These are phyloP conservation scores for Varroa destructor DNA, from an alignment of 1,140 invertebrate species.

Conservation along the genomic window DNA sequence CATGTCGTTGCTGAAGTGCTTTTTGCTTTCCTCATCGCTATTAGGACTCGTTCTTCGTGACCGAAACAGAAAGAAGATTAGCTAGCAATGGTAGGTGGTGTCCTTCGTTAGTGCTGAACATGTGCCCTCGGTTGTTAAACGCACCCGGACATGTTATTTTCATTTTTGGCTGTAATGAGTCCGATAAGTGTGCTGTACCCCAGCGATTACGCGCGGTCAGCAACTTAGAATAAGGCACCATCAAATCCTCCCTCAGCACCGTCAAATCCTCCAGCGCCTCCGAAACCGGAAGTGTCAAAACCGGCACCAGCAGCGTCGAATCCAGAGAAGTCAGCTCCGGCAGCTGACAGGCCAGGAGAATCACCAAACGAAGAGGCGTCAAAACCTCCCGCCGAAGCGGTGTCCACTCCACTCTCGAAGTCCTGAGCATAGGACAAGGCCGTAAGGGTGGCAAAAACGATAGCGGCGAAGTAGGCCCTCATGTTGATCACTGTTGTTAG, in stretches of 20 bases:
- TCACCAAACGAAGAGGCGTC: constrained; percentile 20
- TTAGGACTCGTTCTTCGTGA: too few relatives aligned
- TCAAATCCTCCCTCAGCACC: constrained; percentile 12
- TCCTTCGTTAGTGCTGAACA: too few relatives aligned
- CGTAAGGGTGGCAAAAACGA: not conserved
- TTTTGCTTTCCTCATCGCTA: too few relatives aligned
- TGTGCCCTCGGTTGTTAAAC: too few relatives aligned
- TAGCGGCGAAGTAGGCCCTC: constrained; percentile 10
- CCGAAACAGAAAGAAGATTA: too few relatives aligned
- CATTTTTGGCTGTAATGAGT: too few relatives aligned
- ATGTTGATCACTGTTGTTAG: not conserved
- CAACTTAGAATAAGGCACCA: constrained; percentile 7
- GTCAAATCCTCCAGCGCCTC: constrained; percentile 14
- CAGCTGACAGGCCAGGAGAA: not conserved
- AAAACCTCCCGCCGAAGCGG: constrained; percentile 5
- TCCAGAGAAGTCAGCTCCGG: constrained; percentile 16
- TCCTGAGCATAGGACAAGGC: constrained; percentile 9
- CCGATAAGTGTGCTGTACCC: too few relatives aligned
- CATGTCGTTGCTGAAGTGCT: too few relatives aligned
- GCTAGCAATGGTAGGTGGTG: too few relatives aligned
- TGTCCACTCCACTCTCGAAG: not conserved
- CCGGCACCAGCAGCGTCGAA: not conserved
- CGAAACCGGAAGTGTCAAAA: constrained; percentile 14
- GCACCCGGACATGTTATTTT: too few relatives aligned
- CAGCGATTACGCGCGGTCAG: not conserved